These are phyloP conservation scores for Corythornis vintsioides DNA, from an alignment of 2,113 vertebrate species.

Conservation along the genomic window DNA sequence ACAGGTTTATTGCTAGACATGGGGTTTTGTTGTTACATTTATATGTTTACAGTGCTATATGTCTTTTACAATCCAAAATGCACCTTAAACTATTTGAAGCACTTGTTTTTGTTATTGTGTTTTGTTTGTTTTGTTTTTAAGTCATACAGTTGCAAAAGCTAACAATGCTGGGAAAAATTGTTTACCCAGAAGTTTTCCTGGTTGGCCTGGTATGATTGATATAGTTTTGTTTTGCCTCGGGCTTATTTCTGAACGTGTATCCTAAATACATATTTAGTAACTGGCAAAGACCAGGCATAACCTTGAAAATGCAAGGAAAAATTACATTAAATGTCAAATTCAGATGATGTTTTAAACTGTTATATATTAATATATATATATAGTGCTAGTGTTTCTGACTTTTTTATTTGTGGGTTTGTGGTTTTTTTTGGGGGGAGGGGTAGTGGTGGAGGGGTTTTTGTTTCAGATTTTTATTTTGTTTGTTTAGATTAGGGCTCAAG, in stretches of 20 bases:
- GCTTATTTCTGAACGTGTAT: neutral
- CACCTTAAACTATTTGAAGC: neutral
- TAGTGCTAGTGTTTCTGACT: neutral
- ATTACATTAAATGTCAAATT: neutral
- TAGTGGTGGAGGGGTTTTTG: neutral
- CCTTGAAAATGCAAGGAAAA: neutral
- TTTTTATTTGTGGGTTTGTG: neutral
- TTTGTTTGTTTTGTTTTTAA: neutral
- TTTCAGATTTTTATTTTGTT: neutral
- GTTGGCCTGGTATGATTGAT: neutral
- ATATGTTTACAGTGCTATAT: neutral
- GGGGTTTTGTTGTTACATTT: neutral
- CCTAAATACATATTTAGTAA: neutral
- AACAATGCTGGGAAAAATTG: neutral
- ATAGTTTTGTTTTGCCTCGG: neutral
- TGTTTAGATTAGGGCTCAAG: neutral
- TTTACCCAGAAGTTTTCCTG: rapidly evolving
- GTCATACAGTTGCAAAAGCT: neutral
- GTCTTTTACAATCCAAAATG: neutral
- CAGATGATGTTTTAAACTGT: neutral
- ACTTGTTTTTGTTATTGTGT: neutral
- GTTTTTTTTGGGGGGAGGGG: neutral
- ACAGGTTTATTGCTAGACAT: neutral
- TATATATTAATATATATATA: neutral
- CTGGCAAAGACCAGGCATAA: neutral